These are phyloP conservation scores for Apus apus DNA, from an alignment of 2,113 vertebrate genomes.

Conservation along the genomic window DNA sequence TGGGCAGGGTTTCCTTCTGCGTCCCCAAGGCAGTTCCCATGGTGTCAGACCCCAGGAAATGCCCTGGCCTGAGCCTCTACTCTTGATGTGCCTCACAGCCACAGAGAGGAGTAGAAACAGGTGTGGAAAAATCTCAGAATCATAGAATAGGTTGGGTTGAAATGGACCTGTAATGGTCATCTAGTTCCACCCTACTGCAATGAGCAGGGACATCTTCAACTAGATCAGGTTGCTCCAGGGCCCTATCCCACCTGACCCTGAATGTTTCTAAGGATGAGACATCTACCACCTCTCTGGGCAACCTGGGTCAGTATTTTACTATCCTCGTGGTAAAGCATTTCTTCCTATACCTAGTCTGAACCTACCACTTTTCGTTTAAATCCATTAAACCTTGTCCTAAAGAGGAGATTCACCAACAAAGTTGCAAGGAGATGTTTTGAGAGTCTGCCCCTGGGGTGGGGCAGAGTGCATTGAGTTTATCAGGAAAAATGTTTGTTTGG, in stretches of 20 bases:
- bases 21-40: background rate
- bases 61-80: background rate
- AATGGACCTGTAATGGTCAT: background rate
- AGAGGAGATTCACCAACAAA: background rate
- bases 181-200: background rate
- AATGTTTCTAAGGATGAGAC: background rate
- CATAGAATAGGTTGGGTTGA: background rate
- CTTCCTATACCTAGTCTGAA: background rate
- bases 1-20: background rate
- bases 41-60: background rate
- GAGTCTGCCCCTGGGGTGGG: background rate
- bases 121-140: background rate
- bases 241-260: rapidly evolving
- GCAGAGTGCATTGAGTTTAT: background rate
- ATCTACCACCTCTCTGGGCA: background rate
- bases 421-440: background rate
- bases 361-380: background rate
- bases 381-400: background rate
- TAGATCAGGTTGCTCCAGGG: background rate
- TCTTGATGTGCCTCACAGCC: background rate
- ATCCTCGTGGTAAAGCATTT: background rate
- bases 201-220: background rate
- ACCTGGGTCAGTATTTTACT: background rate
- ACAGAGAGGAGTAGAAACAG: background rate
- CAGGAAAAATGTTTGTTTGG: background rate